A percentile compares a stretch with the other conserved stretches of the same genome.
These are phyloP conservation scores for Stenichneumon culpator DNA, from an alignment of 2,888 invertebrate genomes.

Conservation along the genomic window DNA sequence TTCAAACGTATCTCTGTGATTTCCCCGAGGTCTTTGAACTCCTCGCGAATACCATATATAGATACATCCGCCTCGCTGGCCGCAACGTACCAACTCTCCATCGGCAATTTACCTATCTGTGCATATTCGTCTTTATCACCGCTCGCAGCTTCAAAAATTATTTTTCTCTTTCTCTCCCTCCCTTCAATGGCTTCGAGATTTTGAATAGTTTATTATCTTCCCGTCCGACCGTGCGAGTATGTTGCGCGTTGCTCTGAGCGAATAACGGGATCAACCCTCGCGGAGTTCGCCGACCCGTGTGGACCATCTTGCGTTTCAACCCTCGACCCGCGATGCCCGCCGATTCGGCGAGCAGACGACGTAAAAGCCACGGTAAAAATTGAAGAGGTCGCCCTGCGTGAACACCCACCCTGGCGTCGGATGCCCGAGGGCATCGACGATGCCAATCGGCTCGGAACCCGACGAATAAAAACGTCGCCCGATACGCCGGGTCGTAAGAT, in stretches of 20 bases:
- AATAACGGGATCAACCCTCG: conserved; percentile 26
- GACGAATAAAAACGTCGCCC: neutral
- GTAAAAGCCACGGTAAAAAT: neutral
- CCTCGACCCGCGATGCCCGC: neutral
- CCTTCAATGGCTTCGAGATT: neutral
- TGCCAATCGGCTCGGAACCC: neutral
- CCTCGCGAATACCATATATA: conserved; percentile 38
- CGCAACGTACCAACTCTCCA: neutral
- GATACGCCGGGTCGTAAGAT: neutral
- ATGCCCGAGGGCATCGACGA: neutral
- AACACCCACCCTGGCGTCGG: no score
- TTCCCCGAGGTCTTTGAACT: conserved; percentile 56
- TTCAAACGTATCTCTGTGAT: conserved; percentile 35
- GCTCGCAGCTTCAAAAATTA: conserved; percentile 9
- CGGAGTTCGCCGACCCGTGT: conserved; percentile 22
- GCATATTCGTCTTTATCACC: conserved; percentile 41
- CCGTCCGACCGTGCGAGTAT: conserved; percentile 7
- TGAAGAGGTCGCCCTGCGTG: neutral
- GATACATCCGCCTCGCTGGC: conserved; percentile 10
- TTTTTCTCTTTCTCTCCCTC: conserved; percentile 3
- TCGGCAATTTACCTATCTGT: neutral
- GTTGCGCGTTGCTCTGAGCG: conserved; percentile 11
- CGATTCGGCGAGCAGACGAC: neutral
- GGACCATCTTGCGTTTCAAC: neutral
- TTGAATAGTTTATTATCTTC: conserved; percentile 44